Evolutionary conservation across 2,113 vertebrate species (phyloP).

Genomic region (Lamprotornis superbus): DNA sequence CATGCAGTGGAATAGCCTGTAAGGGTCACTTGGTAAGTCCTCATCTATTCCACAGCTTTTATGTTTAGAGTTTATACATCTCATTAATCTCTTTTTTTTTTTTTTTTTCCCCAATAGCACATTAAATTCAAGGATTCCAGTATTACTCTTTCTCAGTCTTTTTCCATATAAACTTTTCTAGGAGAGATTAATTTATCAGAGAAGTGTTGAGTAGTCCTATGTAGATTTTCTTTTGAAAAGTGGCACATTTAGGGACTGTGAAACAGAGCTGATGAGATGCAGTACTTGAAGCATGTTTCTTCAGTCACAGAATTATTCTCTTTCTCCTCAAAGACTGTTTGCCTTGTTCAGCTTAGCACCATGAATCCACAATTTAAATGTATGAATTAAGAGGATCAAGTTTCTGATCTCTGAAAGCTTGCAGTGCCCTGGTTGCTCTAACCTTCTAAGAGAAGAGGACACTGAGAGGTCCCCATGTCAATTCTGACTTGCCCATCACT

Average conservation of each 20-base stretch:
- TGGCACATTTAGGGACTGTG: neutral
- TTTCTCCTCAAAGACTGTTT: neutral
- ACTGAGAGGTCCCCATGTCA: neutral
- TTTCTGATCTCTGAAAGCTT: neutral
- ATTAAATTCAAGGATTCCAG: neutral
- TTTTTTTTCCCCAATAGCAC: neutral
- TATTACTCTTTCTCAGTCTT: neutral
- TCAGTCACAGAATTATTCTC: neutral
- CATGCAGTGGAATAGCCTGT: neutral
- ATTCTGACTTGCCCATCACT: neutral
- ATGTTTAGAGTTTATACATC: neutral
- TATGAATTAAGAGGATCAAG: neutral
- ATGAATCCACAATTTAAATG: neutral
- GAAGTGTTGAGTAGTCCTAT: neutral
- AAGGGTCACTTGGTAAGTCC: neutral
- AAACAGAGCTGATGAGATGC: neutral
- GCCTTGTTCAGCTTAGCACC: neutral
- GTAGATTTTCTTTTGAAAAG: neutral
- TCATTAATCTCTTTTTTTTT: neutral
- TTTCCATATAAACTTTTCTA: neutral
- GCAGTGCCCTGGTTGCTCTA: neutral
- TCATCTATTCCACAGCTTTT: neutral
- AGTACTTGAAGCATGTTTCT: neutral
- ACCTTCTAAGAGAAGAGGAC: neutral
- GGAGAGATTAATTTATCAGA: neutral